These are phyloP conservation scores for Porites divaricata DNA, from an alignment of 92 coral and sea anemone genomes.

Conservation along the genomic window DNA sequence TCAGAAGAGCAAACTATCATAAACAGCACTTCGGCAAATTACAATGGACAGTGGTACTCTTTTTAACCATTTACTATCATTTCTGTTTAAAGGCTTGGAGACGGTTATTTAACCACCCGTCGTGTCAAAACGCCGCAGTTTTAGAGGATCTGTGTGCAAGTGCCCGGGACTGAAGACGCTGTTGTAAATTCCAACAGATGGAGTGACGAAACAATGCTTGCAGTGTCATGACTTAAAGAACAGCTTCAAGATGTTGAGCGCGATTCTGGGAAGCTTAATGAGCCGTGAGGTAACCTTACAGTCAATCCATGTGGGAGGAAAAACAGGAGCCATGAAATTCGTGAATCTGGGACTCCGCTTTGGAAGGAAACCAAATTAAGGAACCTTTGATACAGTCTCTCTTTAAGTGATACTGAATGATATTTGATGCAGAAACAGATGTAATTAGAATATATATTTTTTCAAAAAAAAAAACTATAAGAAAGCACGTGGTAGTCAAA, in stretches of 20 bases:
- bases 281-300: too few species aligned
- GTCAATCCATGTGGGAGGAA: too few species aligned
- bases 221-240: not conserved
- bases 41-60: not conserved
- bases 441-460: slow-evolving; percentile 4
- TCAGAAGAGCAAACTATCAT: too few species aligned
- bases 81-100: slow-evolving; percentile 22
- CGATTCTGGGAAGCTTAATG: too few species aligned
- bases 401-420: not conserved
- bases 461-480: not conserved
- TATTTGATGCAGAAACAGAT: not conserved
- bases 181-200: too few species aligned
- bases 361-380: not conserved
- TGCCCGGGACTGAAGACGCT: not conserved
- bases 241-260: too few species aligned
- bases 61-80: not conserved
- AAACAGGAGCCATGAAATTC: not conserved
- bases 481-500: not conserved
- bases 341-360: not conserved
- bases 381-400: too few species aligned
- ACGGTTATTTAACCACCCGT: slow-evolving; percentile 26
- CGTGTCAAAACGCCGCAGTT: not conserved
- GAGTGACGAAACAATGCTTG: not conserved
- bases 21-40: not conserved
- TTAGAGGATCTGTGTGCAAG: not conserved